Evolutionary conservation across 1,140 invertebrate species (phyloP), one percentile per base, ranked within the genome.

Genomic region (Subanguina moxae): DNA sequence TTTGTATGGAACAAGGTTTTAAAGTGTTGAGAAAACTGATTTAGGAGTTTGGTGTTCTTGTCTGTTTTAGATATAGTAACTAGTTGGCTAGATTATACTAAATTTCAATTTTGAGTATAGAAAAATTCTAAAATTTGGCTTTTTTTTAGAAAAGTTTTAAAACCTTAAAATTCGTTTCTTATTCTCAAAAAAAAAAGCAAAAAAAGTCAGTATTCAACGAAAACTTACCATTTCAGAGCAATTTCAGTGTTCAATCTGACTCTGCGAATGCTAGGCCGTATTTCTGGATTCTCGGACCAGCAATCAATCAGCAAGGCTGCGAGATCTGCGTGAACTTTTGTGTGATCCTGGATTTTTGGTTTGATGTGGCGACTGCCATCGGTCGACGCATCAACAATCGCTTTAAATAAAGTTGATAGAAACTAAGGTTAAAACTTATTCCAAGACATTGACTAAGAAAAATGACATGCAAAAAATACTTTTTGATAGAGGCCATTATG

Each of bases 191-290:
- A n/a, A n/a, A n/a, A n/a, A n/a, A n/a, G n/a, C n/a, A n/a, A n/a
- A n/a, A n/a, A n/a, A n/a, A n/a, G n/a, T n/a, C n/a, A n/a, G n/a
- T n/a, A n/a, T n/a, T n/a, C n/a, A n/a, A n/a, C n/a, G 15, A 13
- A 21, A 5, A 56, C 52, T 65, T 48, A 75, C 78, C 64, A 70
- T 73, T 82, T 82, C 23, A 82, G 62, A 48, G 66, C 64, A 66
- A 67, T 76, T 62, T 82, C 80, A 13, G 79, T 83, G 46, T 82
- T 82, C 9, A 82, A 52, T 30, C 81, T 61, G 42, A 81, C 80
- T 46, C 79, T 43, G 43, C 79, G 78, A 71, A 80, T 80, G 15
- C 66, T 76, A 28, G 79, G 79, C 23, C 81, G 76, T 42, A 82
- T 80, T 62, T 82, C 81, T 0, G 80, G 75, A 65, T 82, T 82